phyloP scores from a whole-genome alignment of 2,113 vertebrate genomes.

The Mesembrinibis cayennensis region DNA sequence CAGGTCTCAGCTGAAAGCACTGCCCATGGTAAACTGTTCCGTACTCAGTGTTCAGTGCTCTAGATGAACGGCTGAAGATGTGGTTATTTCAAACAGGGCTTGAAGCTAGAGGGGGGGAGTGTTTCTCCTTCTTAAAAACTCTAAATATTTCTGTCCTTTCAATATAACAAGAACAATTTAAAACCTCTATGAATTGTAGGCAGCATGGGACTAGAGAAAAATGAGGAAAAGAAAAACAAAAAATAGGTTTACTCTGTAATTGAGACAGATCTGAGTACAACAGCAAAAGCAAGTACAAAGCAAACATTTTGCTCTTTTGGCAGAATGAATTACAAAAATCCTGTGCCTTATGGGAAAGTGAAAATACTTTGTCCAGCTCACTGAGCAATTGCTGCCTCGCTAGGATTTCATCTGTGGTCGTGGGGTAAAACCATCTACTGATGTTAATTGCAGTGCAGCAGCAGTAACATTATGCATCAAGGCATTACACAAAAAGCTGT shows the following conservation, averaged over 20 bases:
- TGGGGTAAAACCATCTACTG: background rate
- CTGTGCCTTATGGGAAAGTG: background rate
- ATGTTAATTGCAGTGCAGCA: conserved; percentile 10
- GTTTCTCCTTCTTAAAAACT: background rate
- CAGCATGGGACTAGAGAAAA: background rate
- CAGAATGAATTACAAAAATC: background rate
- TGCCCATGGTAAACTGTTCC: background rate
- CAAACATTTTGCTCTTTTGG: background rate
- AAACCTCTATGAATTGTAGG: background rate
- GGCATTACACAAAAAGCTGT: background rate
- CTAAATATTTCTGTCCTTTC: background rate
- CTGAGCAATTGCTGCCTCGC: background rate
- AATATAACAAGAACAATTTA: background rate
- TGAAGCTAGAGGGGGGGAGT: background rate
- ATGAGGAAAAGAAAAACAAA: background rate
- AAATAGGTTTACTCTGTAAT: background rate
- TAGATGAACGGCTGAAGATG: background rate
- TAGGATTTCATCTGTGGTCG: background rate
- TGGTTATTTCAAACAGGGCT: background rate
- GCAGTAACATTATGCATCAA: background rate
- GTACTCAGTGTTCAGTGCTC: background rate
- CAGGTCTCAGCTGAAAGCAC: background rate
- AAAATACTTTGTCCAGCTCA: background rate
- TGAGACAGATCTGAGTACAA: background rate
- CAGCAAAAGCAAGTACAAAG: background rate